These are phyloP conservation scores for Podarcis raffonei DNA, from an alignment of 2,113 vertebrate species.

Conservation along the genomic window DNA sequence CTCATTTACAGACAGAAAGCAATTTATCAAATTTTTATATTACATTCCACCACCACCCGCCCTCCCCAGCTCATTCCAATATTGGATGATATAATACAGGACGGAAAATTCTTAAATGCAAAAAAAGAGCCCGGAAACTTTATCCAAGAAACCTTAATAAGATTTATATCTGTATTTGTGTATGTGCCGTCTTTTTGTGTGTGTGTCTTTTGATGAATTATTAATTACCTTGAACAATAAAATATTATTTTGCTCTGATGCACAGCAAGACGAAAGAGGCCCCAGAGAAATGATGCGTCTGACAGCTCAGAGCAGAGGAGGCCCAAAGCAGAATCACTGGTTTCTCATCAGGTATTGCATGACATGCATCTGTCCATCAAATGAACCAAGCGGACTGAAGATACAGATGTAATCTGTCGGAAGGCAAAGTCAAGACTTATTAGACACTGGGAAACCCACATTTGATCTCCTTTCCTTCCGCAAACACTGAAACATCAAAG, in stretches of 20 bases:
- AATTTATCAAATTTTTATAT: slow-evolving; percentile 81
- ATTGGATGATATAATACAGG: slow-evolving; percentile 72
- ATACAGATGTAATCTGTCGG: slow-evolving; percentile 69
- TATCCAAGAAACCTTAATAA: slow-evolving; percentile 74
- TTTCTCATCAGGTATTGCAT: slow-evolving; percentile 63
- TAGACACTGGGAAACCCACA: slow-evolving; percentile 54
- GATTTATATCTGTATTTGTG: slow-evolving; percentile 70
- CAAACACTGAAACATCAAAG: slow-evolving; percentile 43
- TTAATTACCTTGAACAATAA: slow-evolving; percentile 83
- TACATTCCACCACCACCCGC: slow-evolving; percentile 51
- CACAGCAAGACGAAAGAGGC: slow-evolving; percentile 70
- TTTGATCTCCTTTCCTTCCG: slow-evolving; percentile 59
- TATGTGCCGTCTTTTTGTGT: slow-evolving; percentile 60
- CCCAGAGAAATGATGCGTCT: slow-evolving; percentile 73
- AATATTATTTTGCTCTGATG: slow-evolving; percentile 81
- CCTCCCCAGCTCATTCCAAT: slow-evolving; percentile 74
- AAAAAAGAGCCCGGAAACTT: slow-evolving; percentile 67
- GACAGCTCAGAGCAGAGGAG: slow-evolving; percentile 71
- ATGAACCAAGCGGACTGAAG: slow-evolving; percentile 67
- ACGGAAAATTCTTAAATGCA: slow-evolving; percentile 66
- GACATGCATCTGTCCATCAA: slow-evolving; percentile 72
- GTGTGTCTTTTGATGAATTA: slow-evolving; percentile 82
- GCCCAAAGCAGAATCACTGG: slow-evolving; percentile 61
- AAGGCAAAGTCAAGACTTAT: slow-evolving; percentile 66
- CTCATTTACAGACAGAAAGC: slow-evolving; percentile 78